Percentiles rank a stretch among this genome's conserved stretches.
These are phyloP conservation scores for Silurus lanzhouensis DNA, from an alignment of 2,797 vertebrate genomes.

Conservation along the genomic window DNA sequence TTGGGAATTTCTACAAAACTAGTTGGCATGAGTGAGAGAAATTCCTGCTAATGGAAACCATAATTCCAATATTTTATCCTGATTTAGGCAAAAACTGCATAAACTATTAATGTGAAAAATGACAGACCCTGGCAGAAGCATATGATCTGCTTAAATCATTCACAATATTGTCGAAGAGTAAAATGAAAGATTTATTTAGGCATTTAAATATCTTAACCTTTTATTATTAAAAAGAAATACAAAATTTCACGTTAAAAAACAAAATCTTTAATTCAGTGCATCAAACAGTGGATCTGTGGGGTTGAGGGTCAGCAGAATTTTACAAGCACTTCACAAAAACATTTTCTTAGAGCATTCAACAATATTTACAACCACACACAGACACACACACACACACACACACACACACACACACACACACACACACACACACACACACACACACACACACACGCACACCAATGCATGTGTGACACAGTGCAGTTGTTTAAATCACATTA, in stretches of 20 bases:
- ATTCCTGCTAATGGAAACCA: conserved; percentile 11
- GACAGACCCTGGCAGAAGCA: background rate
- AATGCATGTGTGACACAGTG: background rate
- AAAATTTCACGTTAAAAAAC: background rate
- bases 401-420: background rate
- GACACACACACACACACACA: background rate
- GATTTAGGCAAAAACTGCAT: conserved; percentile 15
- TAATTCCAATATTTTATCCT: background rate
- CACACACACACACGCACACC: background rate
- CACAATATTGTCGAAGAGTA: background rate
- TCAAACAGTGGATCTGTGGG: background rate
- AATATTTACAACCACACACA: background rate
- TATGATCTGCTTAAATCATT: conserved; percentile 7
- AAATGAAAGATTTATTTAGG: conserved; percentile 37
- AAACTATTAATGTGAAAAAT: conserved; percentile 18
- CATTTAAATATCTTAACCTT: background rate
- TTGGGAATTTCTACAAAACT: background rate
- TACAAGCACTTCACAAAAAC: background rate
- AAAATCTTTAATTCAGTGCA: background rate
- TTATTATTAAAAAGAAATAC: background rate
- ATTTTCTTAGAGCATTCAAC: background rate
- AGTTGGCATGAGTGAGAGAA: background rate
- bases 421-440: too few relatives aligned
- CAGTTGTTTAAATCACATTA: background rate
- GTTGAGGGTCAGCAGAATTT: background rate